Evolutionary conservation across 2,888 invertebrate species (phyloP).

Genomic region (Hydrotaea cyrtoneurina): DNA sequence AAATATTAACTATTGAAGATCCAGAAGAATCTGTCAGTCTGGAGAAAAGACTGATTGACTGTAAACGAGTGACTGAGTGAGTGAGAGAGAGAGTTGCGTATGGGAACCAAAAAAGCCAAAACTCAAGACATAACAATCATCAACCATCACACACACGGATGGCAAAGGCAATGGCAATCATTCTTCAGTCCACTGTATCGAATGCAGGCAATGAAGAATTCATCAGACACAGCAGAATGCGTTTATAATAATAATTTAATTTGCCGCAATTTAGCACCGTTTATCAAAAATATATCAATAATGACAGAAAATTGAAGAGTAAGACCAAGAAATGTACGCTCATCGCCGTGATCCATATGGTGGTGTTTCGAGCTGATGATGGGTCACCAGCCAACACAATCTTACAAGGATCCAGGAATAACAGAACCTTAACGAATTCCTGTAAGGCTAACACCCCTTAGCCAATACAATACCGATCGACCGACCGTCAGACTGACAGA

Average conservation of each 20-base stretch:
- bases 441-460: background rate
- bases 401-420: constrained; percentile 3
- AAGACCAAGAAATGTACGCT: background rate
- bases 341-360: constrained; percentile 2
- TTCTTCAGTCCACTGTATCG: background rate
- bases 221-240: background rate
- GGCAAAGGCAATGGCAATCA: constrained; percentile 31
- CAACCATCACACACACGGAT: constrained; percentile 5
- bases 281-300: constrained; percentile 73
- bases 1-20: constrained; percentile 61
- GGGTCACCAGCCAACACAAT: background rate
- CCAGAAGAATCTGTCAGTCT: constrained; percentile 62
- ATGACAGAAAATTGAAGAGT: constrained; percentile 58
- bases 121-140: background rate
- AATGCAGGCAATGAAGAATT: background rate
- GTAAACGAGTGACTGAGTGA: no score
- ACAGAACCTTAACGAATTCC: constrained; percentile 30
- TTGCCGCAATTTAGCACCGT: constrained; percentile 80
- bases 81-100: background rate
- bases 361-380: no score
- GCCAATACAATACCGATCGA: no score
- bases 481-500: no score
- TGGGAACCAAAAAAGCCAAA: constrained; percentile 48
- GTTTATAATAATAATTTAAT: constrained; percentile 77
- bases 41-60: constrained; percentile 40